Evolutionary conservation across 2,888 invertebrate genomes (phyloP), one percentile per base, ranked within the genome.

Genomic region (Eupithecia subfuscata): DNA sequence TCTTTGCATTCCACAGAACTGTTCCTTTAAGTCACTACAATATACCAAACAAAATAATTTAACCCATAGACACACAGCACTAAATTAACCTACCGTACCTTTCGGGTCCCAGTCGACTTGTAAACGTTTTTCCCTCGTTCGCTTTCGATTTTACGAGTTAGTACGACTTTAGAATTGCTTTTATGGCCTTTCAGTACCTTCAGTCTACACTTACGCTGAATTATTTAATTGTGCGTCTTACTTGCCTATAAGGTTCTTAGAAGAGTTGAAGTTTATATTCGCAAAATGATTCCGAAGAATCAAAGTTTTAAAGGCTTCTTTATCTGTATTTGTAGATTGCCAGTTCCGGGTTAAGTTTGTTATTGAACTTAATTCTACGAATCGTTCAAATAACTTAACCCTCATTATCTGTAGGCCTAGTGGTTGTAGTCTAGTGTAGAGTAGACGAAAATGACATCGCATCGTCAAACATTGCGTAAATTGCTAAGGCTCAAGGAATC

Each of bases 141-240:
- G 83, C 85, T 87, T 87, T 84, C 88, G 88, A 91, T 90, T 92
- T 92, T 89, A 92, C 88, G 92, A 92, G 87, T 87, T 86, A 80
- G 85, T 85, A 83, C 88, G 88, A 87, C 86, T 89, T 90, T 87
- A 86, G 90, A 91, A 91, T 90, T 88, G 90, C 88, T 86, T 90
- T 90, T 90, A 91, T 86, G 84, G 84, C 82, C 87, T 87, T 88
- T 87, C 86, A 86, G 89, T 87, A 86, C 84, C 83, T 82, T 82
- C 81, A 74, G 77, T 79, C 83, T 85, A 83, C 86, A 84, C 84
- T 82, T 65, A 70, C 63, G 67, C 83, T 92, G 91, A 91, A 92
- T 92, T 91, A 92, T 92, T 92, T 89, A 92, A 89, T 87, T 84
- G 85, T 77, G 75, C 75, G 73, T 77, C 60, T 65, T 22, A 40